Percentiles rank a stretch among this genome's conserved stretches.
Conservation (phyloP, 2,888 invertebrate species). For the Ariolimax columbianus region DNA sequence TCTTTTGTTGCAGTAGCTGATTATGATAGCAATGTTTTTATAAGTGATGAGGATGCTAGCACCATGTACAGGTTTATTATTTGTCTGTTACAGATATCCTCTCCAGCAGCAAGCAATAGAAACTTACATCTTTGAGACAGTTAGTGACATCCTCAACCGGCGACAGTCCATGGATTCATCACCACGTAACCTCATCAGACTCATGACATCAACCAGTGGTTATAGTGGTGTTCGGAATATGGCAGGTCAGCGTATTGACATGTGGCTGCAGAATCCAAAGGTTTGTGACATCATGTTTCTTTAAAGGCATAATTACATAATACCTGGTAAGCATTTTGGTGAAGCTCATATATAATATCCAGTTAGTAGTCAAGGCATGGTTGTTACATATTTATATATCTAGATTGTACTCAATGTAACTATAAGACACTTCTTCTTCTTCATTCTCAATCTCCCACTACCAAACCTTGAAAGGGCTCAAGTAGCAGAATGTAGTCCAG, state of each 20-base stretch:
- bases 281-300: slow-evolving; percentile 57
- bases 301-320: background rate
- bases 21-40: background rate
- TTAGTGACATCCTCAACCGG: slow-evolving; percentile 91
- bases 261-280: slow-evolving; percentile 97
- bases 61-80: no score
- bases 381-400: no score
- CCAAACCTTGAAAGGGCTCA: no score
- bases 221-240: slow-evolving; percentile 90
- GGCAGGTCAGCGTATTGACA: slow-evolving; percentile 89
- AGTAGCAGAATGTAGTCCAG: no score
- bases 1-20: no score
- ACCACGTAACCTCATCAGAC: slow-evolving; percentile 91
- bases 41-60: background rate
- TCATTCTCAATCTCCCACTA: no score
- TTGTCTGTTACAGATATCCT: slow-evolving; percentile 80
- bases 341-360: no score
- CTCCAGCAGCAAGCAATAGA: slow-evolving; percentile 86
- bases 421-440: no score
- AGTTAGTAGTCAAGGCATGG: no score
- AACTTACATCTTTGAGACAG: slow-evolving; percentile 89
- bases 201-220: slow-evolving; percentile 91
- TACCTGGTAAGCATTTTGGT: no score
- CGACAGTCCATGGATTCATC: slow-evolving; percentile 88
- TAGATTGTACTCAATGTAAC: no score